These are phyloP conservation scores for Tillus elongatus DNA, from an alignment of 2,888 invertebrate genomes.

Conservation along the genomic window DNA sequence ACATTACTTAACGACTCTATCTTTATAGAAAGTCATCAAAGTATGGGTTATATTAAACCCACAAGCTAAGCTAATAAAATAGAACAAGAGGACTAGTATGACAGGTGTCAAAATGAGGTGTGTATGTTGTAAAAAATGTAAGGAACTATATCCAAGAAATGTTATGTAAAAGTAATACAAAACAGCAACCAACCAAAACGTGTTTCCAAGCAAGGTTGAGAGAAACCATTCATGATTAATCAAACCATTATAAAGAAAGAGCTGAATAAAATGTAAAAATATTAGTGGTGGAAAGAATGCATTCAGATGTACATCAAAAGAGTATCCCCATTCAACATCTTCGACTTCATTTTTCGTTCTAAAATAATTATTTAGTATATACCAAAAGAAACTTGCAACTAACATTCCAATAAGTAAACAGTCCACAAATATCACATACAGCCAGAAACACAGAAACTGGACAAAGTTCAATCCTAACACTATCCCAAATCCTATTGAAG, in stretches of 20 bases:
- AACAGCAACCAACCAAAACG: constrained; percentile 85
- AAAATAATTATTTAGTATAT: constrained; percentile 69
- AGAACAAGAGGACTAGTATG: constrained; percentile 66
- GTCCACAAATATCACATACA: constrained; percentile 90
- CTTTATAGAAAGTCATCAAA: constrained; percentile 76
- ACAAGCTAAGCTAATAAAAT: constrained; percentile 64
- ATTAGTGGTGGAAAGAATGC: constrained; percentile 96
- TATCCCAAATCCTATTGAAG: constrained; percentile 81
- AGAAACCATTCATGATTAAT: constrained; percentile 64
- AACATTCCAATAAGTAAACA: constrained; percentile 82
- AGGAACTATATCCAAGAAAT: constrained; percentile 90
- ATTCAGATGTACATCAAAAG: constrained; percentile 97
- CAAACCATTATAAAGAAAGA: constrained; percentile 80
- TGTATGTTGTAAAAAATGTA: constrained; percentile 79
- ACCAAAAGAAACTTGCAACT: constrained; percentile 85
- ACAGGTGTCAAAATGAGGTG: constrained; percentile 77
- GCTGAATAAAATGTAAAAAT: constrained; percentile 84
- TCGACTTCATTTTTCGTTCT: constrained; percentile 56
- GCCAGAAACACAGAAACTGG: constrained; percentile 70
- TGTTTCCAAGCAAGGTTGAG: constrained; percentile 60
- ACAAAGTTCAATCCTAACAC: constrained; percentile 60
- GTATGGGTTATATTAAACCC: constrained; percentile 78
- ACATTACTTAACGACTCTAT: constrained; percentile 50
- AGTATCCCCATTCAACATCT: constrained; percentile 96
- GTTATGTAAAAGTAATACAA: constrained; percentile 94